Evolutionary conservation across 2,797 vertebrate species (phyloP), one percentile per base, ranked within the genome.

Genomic region (Sebastes hubbsi): DNA sequence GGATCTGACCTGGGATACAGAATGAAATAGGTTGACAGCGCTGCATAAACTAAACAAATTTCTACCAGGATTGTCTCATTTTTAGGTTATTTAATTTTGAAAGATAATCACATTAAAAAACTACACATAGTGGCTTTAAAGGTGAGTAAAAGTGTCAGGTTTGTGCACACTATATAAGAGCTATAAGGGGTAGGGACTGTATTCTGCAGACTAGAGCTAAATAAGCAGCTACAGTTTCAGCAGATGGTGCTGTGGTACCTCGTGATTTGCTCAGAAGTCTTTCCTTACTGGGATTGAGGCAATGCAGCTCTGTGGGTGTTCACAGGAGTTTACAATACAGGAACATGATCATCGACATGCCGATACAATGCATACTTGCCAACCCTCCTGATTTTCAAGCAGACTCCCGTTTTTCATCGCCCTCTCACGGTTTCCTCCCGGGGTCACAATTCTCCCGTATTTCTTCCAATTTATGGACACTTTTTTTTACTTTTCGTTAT

Each of bases 191-290:
- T 8, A 20, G 67, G 7, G 49, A 71, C 25, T 2, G 16, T 10
- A 32, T 0, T 24, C 72, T 77, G 25, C 60, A 80, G 64, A 6
- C 64, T 30, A 55, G 3, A 18, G 14, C 46, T 77, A 52, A 16
- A 5, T 20, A 11, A 27, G 6, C 14, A 7, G 52, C 64, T 60
- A 59, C 4, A 71, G 20, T 60, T 52, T 77, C 91, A 91, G 89
- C 82, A 93, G 89, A 79, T 77, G 92, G 87, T 65, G 84, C 86
- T 88, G 79, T 84, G 78, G 82, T 88, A 88, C 89, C 92, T 92
- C 66, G 70, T 87, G 83, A 64, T 89, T 83, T 88, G 85, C 81
- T 87, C 83, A 79, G 88, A 76, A 79, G 74, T 77, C 84, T 89
- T 83, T 82, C 86, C 83, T 88, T 86, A 72, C 75, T 75, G 76